A percentile compares a stretch with the other conserved stretches of the same genome.
Conservation (phyloP, 2,888 invertebrate species). For the Teinopalpus imperialis region DNA sequence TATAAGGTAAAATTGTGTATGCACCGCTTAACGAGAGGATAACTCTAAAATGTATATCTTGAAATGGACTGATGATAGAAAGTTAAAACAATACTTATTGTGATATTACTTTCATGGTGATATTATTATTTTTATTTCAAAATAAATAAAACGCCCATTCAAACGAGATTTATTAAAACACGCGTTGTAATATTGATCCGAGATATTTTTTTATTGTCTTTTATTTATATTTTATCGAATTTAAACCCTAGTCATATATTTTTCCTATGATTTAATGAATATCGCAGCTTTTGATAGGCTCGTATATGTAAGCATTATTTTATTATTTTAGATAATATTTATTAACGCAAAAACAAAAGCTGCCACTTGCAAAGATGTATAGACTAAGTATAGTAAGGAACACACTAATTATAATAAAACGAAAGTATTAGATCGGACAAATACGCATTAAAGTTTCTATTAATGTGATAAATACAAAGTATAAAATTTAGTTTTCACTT, state of each 20-base stretch:
- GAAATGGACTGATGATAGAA: constrained; percentile 17
- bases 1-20: constrained; percentile 2
- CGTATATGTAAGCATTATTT: not conserved
- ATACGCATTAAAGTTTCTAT: constrained; percentile 41
- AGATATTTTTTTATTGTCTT: too few species aligned
- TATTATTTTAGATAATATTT: constrained; percentile 6
- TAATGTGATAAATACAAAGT: constrained; percentile 50
- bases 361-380: constrained; percentile 17
- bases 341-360: constrained; percentile 13
- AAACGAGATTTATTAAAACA: too few species aligned
- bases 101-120: too few species aligned
- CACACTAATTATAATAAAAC: constrained; percentile 27
- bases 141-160: too few species aligned
- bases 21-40: not conserved
- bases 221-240: constrained; percentile 27
- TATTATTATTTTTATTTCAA: too few species aligned
- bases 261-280: constrained; percentile 10
- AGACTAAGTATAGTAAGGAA: constrained; percentile 16
- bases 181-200: too few species aligned
- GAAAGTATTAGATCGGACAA: constrained; percentile 33
- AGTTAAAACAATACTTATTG: too few species aligned
- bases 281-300: constrained; percentile 9
- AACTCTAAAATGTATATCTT: constrained; percentile 12
- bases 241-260: constrained; percentile 24
- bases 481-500: constrained; percentile 43